Conservation (phyloP, 2,888 invertebrate species). For the Ochropacha duplaris region DNA sequence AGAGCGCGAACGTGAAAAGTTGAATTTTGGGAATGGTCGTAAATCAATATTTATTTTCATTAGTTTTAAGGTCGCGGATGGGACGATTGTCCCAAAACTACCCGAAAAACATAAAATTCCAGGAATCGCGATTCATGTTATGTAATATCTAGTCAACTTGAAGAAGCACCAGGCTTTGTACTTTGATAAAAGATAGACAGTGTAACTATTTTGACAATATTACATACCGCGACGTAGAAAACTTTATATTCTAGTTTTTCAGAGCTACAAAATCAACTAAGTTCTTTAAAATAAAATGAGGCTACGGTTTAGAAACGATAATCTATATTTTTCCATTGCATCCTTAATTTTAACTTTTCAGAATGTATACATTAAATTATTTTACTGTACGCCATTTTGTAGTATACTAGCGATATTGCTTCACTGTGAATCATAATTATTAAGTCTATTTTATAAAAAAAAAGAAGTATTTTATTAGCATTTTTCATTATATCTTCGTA, state of each 20-base stretch:
- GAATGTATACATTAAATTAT: neutral
- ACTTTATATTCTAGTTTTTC: neutral
- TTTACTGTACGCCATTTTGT: neutral
- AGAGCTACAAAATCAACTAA: neutral
- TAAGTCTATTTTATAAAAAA: neutral
- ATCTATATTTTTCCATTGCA: neutral
- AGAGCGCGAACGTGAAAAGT: neutral
- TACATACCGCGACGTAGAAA: neutral
- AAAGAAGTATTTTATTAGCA: neutral
- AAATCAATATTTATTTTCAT: no score
- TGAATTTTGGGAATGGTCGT: neutral
- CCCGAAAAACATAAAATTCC: no score
- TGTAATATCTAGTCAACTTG: no score
- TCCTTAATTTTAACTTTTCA: neutral
- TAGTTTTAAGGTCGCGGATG: no score
- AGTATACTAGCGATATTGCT: neutral
- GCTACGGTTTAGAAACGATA: neutral
- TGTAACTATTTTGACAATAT: neutral
- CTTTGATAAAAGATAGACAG: no score
- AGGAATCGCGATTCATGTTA: no score
- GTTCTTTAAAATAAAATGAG: neutral
- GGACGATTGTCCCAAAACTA: no score
- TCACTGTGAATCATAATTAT: neutral
- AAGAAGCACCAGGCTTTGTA: no score
- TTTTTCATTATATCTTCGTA: slow-evolving; percentile 13